These are phyloP conservation scores for Drosophila busckii DNA, from an alignment of 1,140 invertebrate species.

Conservation along the genomic window DNA sequence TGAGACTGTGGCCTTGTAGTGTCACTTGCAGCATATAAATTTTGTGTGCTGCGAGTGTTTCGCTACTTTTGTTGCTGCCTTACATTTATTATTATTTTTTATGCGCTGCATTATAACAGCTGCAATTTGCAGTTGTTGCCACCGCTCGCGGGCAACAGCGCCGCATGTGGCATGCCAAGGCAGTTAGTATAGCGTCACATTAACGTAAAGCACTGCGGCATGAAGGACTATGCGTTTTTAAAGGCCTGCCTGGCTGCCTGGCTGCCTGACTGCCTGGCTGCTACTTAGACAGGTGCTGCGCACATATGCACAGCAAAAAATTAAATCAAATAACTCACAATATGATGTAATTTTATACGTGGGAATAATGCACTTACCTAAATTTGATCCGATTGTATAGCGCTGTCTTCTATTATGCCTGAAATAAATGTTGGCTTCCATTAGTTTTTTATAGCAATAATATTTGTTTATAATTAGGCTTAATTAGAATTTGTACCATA, in stretches of 20 bases:
- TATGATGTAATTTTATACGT: too few relatives aligned
- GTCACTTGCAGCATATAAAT: slow-evolving; percentile 69
- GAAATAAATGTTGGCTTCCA: too few relatives aligned
- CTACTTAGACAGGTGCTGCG: slow-evolving; percentile 20
- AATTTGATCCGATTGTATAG: too few relatives aligned
- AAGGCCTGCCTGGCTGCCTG: slow-evolving; percentile 24
- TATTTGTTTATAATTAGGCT: too few relatives aligned
- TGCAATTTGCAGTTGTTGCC: slow-evolving; percentile 71
- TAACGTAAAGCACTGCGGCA: slow-evolving; percentile 68
- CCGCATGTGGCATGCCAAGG: slow-evolving; percentile 37
- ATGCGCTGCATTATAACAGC: slow-evolving; percentile 52
- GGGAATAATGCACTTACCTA: too few relatives aligned
- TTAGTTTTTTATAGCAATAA: too few relatives aligned
- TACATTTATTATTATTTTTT: slow-evolving; percentile 24
- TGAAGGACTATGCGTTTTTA: slow-evolving; percentile 69
- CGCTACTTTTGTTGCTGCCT: neutral
- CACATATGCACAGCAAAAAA: too few relatives aligned
- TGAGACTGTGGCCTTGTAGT: slow-evolving; percentile 56
- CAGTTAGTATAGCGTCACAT: slow-evolving; percentile 39
- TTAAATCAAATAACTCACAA: too few relatives aligned
- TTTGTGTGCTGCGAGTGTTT: slow-evolving; percentile 16
- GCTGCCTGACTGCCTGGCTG: slow-evolving; percentile 22
- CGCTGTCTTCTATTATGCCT: too few relatives aligned
- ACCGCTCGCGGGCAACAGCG: slow-evolving; percentile 39
- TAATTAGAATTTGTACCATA: too few relatives aligned